Evolutionary conservation across 1,140 invertebrate genomes (phyloP), one percentile per base, ranked within the genome.

Genomic region (Paralvinella palmiformis): DNA sequence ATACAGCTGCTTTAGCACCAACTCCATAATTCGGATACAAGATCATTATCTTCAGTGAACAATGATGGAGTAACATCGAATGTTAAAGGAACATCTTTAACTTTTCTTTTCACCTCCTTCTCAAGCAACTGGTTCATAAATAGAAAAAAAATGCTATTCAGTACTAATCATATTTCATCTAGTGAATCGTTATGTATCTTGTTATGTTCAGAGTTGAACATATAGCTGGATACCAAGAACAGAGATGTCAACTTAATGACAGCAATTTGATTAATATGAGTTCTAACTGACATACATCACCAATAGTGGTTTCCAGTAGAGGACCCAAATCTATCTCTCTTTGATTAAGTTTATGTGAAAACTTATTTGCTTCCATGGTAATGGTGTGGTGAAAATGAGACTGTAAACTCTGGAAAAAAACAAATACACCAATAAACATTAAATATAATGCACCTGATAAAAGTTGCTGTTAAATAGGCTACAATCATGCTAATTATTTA

Each of bases 351-450:
- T 85, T 84, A 53, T 85, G 80, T 10, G 84, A 83, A 27, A 92
- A 87, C 67, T 89, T 89, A 65, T 83, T 84, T 0, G 90, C 88
- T 0, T 85, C 84, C 53, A 83, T 84, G 3, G 86, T 84, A 4
- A 91, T 83, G 61, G 72, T 67, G n/a, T 89, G 89, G 66, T 92
- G 73, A n/a, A 87, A 84, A 77, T 93, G 91, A 67, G 83, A 80
- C 72, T 91, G 88, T 33, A 93, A 74, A 10, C 85, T 83, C 75
- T 76, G 55, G n/a, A 68, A 72, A 59, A 44, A 33, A 60, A 61
- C 20, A 6, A 45, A 0, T n/a, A 1, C 15, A 67, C 17, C 32
- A 45, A 61, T 24, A 32, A 58, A 52, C n/a, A n/a, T 52, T 33
- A 31, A 65, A 31, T 29, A n/a, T 59, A 7, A 64, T 50, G 29